Base-by-base conservation (phyloP, 2,797 vertebrate genomes). In the Acrossocheilus fasciatus region DNA sequence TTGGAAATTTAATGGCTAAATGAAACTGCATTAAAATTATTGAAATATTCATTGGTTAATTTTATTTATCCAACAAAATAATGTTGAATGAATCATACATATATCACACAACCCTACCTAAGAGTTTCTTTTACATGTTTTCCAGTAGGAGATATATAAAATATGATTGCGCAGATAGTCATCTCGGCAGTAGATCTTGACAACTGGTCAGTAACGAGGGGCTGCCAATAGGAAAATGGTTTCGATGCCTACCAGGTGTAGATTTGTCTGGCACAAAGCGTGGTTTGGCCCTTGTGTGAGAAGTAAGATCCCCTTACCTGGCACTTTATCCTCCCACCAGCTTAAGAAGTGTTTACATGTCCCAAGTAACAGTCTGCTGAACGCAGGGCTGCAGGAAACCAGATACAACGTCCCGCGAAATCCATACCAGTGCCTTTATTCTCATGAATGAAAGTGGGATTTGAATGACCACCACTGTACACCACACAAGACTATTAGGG, bases 231-330 rank as follows among this genome's bases (percentile, higher is more conserved):
- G 50, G 11, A 81, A 88, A 79, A 90, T 85, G 88, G 94, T 95
- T 94, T 91, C 93, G 92, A 94, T 93, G 93, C 91, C 85, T 78
- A 94, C 93, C 94, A 95, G 94, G 94, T 95, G 92, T 94, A 94
- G 92, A 93, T 94, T 93, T 94, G 92, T 93, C 89, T 88, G 91
- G 89, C 92, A 94, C 93, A 95, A 94, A 93, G 92, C 87, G 45
- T 87, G 88, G 92, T 92, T 94, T 93, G 92, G 92, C 91, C 79
- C 87, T 70, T 87, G 91, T 91, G 73, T 85, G 88, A 90, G 94
- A 95, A 94, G 95, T 90, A 77, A 87, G 93, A 95, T 95, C 92
- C 83, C 73, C 89, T 91, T 92, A 91, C 91, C 91, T 95, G 91
- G 93, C 92, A 95, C 93, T 94, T 92, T 92, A 90, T 94, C 91